Evolutionary conservation across 2,113 vertebrate species (phyloP).

Genomic region (Gambusia holbrooki): DNA sequence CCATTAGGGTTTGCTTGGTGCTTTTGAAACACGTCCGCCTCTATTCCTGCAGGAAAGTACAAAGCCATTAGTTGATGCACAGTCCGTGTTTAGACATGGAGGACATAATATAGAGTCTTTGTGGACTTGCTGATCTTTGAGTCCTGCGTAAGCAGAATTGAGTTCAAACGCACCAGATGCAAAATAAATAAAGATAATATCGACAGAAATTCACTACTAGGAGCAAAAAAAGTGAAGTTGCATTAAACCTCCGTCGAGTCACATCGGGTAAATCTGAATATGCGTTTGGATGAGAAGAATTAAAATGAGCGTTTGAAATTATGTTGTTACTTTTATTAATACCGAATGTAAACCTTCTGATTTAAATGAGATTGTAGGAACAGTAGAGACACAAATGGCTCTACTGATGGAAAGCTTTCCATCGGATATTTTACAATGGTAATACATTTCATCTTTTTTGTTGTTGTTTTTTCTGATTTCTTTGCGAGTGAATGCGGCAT

Average conservation of each 20-base stretch:
- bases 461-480: too few species aligned
- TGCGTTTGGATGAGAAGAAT: background rate
- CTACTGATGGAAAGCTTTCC: background rate
- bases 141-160: background rate
- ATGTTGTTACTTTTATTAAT: background rate
- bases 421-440: background rate
- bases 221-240: background rate
- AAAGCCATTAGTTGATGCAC: conserved; percentile 11
- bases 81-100: background rate
- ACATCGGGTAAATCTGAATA: too few species aligned
- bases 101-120: background rate
- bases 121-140: background rate
- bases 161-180: background rate
- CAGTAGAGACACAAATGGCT: too few species aligned
- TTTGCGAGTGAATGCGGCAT: too few species aligned
- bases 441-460: too few species aligned
- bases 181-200: background rate
- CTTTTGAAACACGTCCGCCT: conserved; percentile 10
- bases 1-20: conserved; percentile 19
- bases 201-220: background rate
- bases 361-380: too few species aligned
- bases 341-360: background rate
- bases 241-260: background rate
- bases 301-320: background rate
- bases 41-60: background rate